Conservation (phyloP, 2,888 invertebrate species). For the Plebejus argus region DNA sequence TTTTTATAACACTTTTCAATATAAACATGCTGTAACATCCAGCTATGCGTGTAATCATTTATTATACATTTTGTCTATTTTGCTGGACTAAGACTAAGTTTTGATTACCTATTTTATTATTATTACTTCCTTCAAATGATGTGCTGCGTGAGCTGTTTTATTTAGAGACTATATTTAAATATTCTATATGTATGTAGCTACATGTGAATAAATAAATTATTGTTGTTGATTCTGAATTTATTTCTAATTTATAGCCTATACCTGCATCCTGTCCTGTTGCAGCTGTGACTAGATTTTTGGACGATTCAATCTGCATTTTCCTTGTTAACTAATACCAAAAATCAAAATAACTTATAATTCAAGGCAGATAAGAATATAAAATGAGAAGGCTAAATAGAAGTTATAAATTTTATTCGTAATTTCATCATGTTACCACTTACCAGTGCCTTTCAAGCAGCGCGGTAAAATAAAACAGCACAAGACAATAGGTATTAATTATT, state of each 20-base stretch:
- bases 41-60: neutral
- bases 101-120: neutral
- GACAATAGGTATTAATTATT: slow-evolving; percentile 39
- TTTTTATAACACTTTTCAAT: too few species aligned
- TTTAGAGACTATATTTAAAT: slow-evolving; percentile 49
- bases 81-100: neutral
- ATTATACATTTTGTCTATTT: neutral
- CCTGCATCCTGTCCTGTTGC: neutral
- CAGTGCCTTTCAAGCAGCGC: slow-evolving; percentile 19
- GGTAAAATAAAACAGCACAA: slow-evolving; percentile 42
- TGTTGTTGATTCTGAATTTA: slow-evolving; percentile 66
- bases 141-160: slow-evolving; percentile 69
- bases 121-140: slow-evolving; percentile 43
- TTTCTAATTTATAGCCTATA: slow-evolving; percentile 31
- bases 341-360: neutral
- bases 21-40: neutral
- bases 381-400: slow-evolving; percentile 11
- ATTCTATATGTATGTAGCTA: slow-evolving; percentile 54
- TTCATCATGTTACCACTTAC: slow-evolving; percentile 15
- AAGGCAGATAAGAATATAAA: neutral
- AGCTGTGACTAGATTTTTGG: neutral
- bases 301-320: neutral
- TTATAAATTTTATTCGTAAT: slow-evolving; percentile 33
- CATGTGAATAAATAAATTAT: slow-evolving; percentile 74
- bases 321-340: neutral